Evolutionary conservation across 2,888 invertebrate genomes (phyloP), one percentile per base, ranked within the genome.

Genomic region (Artemia sp.): DNA sequence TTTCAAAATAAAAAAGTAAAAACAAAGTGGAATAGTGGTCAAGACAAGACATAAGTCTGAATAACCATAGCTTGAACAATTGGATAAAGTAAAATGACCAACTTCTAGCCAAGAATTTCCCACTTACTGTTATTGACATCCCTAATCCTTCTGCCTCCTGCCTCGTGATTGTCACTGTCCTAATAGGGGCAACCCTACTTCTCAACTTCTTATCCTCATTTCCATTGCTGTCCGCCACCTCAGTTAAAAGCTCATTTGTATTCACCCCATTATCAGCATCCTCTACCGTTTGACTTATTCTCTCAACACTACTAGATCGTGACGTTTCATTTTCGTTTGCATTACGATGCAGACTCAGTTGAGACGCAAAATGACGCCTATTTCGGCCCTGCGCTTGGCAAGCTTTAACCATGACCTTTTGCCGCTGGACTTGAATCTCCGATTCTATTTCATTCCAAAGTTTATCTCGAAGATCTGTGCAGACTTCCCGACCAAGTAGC

Each of bases 381-480:
- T 52, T 53, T 52, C 52, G 51, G 14, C 52, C 52, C 9, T 68
- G 52, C 8, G 19, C 51, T 52, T 68, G 68, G n/a, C 68, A 68
- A 52, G 68, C 68, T 68, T 68, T 68, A 19, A 68, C 24, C 38
- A 68, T 52, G 9, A 68, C 89, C 80, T 90, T 90, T 80, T 90
- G 89, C 51, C 90, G 82, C 79, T 91, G 90, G 70, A 91, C 82
- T 72, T 90, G 83, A 75, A 91, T 91, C 80, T 91, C 90, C 0
- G 90, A 88, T 77, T 91, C 90, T 74, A 91, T 81, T 81, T 90
- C 85, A 73, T 88, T 81, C 87, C 87, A 87, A 8, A 91, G 79
- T 67, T 88, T 86, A 76, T 90, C 89, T 74, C 90, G 83, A 64
- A 90, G 83, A 73, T 87, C 86, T 2, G 88, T 85, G 66, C 87